Conservation (phyloP, 2,888 invertebrate species). For the Mayetiola destructor region DNA sequence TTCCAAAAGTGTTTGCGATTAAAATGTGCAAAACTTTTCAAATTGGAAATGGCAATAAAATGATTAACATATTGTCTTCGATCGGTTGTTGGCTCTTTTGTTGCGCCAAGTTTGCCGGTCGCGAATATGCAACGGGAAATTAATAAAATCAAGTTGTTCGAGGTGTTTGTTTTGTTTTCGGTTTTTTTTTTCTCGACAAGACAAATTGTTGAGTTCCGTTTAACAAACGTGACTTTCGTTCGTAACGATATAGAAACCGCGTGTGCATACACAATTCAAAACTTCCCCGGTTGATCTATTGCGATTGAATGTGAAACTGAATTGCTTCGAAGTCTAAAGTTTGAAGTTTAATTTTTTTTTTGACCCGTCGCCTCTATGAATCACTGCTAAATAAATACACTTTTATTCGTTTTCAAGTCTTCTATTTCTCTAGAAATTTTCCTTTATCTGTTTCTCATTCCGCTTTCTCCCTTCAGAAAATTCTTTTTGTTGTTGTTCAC, state of each 20-base stretch:
- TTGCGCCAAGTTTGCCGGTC: neutral
- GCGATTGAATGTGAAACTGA: conserved; percentile 2
- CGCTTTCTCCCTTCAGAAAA: no score
- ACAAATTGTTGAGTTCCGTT: conserved; percentile 12
- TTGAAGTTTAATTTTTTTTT: no score
- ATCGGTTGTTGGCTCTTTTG: neutral
- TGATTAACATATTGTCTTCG: conserved; percentile 12
- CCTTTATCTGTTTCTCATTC: neutral
- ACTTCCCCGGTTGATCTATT: no score
- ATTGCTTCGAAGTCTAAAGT: neutral
- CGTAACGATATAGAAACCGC: conserved; percentile 4
- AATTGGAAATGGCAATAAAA: conserved; percentile 12
- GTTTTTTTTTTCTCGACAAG: no score
- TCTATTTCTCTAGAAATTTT: neutral
- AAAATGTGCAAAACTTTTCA: conserved; percentile 13
- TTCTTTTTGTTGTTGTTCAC: neutral
- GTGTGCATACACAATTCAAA: no score
- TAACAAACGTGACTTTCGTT: neutral
- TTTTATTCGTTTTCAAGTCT: conserved; percentile 7
- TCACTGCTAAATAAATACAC: no score
- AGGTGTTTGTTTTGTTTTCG: no score
- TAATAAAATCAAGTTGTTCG: neutral
- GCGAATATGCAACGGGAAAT: neutral
- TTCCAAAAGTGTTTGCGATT: neutral
- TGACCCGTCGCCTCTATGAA: no score